Conservation (phyloP, 2,797 vertebrate species). For the Ammospiza maritima region DNA sequence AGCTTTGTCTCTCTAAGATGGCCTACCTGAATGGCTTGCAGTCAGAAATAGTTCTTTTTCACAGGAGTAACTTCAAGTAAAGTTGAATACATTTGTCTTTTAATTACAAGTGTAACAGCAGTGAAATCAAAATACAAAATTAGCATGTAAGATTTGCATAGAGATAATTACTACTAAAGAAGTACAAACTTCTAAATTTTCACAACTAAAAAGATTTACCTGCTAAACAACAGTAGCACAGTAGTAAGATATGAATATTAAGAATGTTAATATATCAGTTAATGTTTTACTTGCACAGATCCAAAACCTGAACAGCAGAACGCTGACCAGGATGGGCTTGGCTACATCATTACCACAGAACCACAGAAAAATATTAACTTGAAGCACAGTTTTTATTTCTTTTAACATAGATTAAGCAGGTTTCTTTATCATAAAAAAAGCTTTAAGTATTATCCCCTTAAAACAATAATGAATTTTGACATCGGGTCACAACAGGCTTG, state of each 20-base stretch:
- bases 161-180: conserved; percentile 48
- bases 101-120: conserved; percentile 58
- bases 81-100: conserved; percentile 34
- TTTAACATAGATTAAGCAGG: conserved; percentile 53
- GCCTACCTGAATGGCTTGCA: neutral
- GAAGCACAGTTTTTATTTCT: conserved; percentile 65
- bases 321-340: neutral
- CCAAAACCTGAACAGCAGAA: conserved; percentile 17
- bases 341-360: conserved; percentile 55
- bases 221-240: conserved; percentile 42
- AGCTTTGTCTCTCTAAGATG: neutral
- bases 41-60: neutral
- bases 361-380: conserved; percentile 58
- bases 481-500: conserved; percentile 43
- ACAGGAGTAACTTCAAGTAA: conserved; percentile 28
- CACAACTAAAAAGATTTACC: conserved; percentile 35
- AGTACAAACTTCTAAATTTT: conserved; percentile 56
- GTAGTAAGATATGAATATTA: conserved; percentile 29
- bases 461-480: conserved; percentile 35
- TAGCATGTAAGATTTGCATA: conserved; percentile 53
- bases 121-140: conserved; percentile 62
- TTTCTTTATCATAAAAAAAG: conserved; percentile 46
- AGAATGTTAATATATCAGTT: neutral
- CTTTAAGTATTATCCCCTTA: conserved; percentile 70
- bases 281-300: neutral